Base-by-base conservation (phyloP, 2,797 vertebrate genomes). In the Pseudopleuronectes americanus region DNA sequence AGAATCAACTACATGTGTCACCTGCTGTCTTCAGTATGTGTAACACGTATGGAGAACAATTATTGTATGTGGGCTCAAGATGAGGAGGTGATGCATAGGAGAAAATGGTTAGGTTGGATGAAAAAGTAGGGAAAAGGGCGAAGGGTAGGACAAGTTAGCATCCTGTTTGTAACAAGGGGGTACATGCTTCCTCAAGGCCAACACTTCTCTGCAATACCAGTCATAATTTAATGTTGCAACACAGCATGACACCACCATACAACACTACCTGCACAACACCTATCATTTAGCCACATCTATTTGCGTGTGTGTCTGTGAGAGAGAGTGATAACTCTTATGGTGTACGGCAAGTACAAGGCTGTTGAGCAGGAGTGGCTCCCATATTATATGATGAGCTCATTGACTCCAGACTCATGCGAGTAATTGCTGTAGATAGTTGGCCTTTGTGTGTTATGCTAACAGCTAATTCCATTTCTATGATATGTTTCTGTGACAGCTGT, bases 211-310 rank as follows among this genome's bases (percentile, higher is more conserved):
- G 84, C 82, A 80, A 80, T 84, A 90, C 85, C 86, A 73, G 71
- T 88, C 87, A 84, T 85, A 61, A 77, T 82, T 81, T 79, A 75
- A 79, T 84, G 86, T 87, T 60, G 75, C 80, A 23, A 85, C 86
- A 91, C 90, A 80, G 87, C 87, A 89, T 89, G 87, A 89, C 82
- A 89, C 84, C 89, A 92, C 80, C 84, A 61, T 68, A 90, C 77
- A 81, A 87, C 74, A 85, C 80, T 70, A 79, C 80, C 87, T 86
- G 78, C 76, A 90, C 83, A 77, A 90, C 81, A 90, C 84, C 64
- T 24, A 91, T 80, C 84, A 92, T 77, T 88, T 88, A 91, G 81
- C 80, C 89, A 91, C 84, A 87, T 85, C 77, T 60, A 78, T 67
- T 55, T 78, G 64, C 74, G 33, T 48, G 60, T 68, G 54, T 69